These are phyloP conservation scores for Drosophila orena DNA, from an alignment of 1,140 invertebrate species.

Conservation along the genomic window DNA sequence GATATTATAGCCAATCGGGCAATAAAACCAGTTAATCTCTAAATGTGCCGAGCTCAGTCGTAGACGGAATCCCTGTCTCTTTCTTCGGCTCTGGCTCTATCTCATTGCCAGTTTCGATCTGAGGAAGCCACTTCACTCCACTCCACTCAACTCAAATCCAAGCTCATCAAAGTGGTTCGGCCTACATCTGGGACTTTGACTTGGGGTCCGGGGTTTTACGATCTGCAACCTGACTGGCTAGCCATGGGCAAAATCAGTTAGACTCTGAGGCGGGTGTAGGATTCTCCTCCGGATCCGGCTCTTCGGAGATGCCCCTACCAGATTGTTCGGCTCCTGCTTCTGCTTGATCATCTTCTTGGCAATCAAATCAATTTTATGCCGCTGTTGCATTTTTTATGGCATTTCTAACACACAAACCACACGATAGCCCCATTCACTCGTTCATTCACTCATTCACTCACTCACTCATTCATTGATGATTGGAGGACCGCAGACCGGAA, in stretches of 20 bases:
- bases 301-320: neutral
- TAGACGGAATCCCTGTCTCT: slow-evolving; percentile 23
- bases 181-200: slow-evolving; percentile 40
- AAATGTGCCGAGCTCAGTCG: slow-evolving; percentile 63
- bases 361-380: slow-evolving; percentile 67
- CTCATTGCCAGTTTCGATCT: slow-evolving; percentile 26
- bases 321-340: slow-evolving; percentile 5
- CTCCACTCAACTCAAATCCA: neutral
- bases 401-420: slow-evolving; percentile 64
- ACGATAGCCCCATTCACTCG: slow-evolving; percentile 56
- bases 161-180: slow-evolving; percentile 52
- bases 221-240: slow-evolving; percentile 36
- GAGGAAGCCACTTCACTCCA: slow-evolving; percentile 31
- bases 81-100: slow-evolving; percentile 32
- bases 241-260: slow-evolving; percentile 34
- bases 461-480: slow-evolving; percentile 44
- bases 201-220: slow-evolving; percentile 29
- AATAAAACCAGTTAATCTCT: slow-evolving; percentile 84
- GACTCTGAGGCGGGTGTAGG: slow-evolving; percentile 47
- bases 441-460: slow-evolving; percentile 46
- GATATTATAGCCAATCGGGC: slow-evolving; percentile 83
- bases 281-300: slow-evolving; percentile 8
- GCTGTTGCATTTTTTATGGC: slow-evolving; percentile 60
- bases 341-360: slow-evolving; percentile 48
- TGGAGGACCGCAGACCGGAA: slow-evolving; percentile 57